Evolutionary conservation across 2,797 vertebrate genomes (phyloP).

Genomic region (Botia kubotai): DNA sequence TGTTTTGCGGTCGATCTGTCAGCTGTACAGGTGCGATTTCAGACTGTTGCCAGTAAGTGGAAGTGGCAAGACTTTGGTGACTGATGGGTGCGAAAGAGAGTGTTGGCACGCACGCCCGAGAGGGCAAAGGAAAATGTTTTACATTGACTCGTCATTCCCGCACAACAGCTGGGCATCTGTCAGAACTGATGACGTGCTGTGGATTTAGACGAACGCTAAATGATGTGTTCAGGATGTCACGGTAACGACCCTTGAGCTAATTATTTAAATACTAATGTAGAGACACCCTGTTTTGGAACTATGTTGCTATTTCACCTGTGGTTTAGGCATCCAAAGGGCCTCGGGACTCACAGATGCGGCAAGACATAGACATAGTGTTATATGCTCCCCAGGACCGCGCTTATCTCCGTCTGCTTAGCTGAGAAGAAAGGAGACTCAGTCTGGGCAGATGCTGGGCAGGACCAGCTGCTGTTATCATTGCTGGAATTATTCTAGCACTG

Average conservation of each 20-base stretch:
- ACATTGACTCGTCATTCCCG: constrained; percentile 9
- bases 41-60: constrained; percentile 34
- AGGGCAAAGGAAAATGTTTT: neutral
- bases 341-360: constrained; percentile 2
- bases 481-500: constrained; percentile 5
- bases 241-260: constrained; percentile 24
- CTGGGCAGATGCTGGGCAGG: neutral
- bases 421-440: constrained; percentile 13
- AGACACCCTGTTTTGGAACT: constrained; percentile 1
- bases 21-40: constrained; percentile 69
- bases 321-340: constrained; percentile 2
- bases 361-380: neutral
- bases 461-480: constrained; percentile 2
- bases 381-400: neutral
- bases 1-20: constrained; percentile 66
- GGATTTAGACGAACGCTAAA: constrained; percentile 1
- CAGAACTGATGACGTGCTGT: constrained; percentile 24
- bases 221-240: neutral
- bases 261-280: neutral
- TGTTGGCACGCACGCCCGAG: constrained; percentile 46
- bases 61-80: constrained; percentile 46
- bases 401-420: constrained; percentile 12
- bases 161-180: constrained; percentile 8
- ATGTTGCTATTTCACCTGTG: neutral
- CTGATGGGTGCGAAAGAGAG: constrained; percentile 46